Evolutionary conservation across 2,797 vertebrate species (phyloP).

Genomic region (Margarornis squamiger): DNA sequence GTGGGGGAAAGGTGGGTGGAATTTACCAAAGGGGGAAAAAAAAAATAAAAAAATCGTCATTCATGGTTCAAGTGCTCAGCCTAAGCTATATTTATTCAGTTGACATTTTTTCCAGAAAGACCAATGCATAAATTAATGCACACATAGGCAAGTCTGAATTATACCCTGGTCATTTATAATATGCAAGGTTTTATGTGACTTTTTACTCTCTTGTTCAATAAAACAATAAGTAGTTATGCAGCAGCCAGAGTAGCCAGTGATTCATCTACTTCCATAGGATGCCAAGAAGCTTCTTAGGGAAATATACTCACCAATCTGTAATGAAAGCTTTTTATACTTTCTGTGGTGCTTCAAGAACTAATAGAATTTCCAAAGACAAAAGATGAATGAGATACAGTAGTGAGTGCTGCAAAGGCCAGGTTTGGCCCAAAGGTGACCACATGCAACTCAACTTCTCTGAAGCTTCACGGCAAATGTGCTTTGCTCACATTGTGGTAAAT

Average conservation of each 20-base stretch:
- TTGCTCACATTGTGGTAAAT: neutral
- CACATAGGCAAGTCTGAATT: conserved; percentile 68
- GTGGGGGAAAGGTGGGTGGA: conserved; percentile 24
- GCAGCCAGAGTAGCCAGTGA: conserved; percentile 69
- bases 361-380: conserved; percentile 47
- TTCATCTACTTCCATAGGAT: conserved; percentile 62
- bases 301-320: conserved; percentile 69
- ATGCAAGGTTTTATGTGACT: conserved; percentile 72
- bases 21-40: conserved; percentile 69
- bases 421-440: neutral
- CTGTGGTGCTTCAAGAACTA: conserved; percentile 64
- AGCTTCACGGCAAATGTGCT: neutral
- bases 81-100: conserved; percentile 67
- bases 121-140: conserved; percentile 72
- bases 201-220: conserved; percentile 77
- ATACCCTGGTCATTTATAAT: conserved; percentile 69
- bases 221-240: conserved; percentile 76
- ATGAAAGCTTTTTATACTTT: conserved; percentile 63
- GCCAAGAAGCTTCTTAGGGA: conserved; percentile 71
- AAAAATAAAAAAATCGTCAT: conserved; percentile 70
- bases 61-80: conserved; percentile 56
- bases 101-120: conserved; percentile 58
- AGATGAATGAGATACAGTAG: conserved; percentile 39
- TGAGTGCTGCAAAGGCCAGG: neutral
- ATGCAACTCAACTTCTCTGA: neutral